These are phyloP conservation scores for Tetrao urogallus DNA, from an alignment of 2,113 vertebrate genomes.

Conservation along the genomic window DNA sequence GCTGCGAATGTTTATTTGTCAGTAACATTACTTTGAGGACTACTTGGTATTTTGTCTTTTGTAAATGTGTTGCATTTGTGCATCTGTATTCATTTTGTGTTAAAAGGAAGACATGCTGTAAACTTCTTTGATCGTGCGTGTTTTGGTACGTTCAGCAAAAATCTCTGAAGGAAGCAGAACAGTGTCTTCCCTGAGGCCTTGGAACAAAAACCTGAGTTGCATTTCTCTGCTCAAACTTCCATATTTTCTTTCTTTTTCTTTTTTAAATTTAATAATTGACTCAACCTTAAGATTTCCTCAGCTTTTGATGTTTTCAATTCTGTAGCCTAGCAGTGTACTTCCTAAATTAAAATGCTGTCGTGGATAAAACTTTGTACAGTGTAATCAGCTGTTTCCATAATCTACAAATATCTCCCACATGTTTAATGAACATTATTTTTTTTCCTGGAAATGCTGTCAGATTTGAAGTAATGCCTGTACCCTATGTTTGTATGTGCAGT, in stretches of 20 bases:
- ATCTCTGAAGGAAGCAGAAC: slow-evolving; percentile 11
- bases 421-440: background rate
- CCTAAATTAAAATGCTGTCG: background rate
- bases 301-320: background rate
- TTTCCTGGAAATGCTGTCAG: background rate
- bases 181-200: background rate
- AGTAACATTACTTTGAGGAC: background rate
- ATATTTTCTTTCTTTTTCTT: background rate
- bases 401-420: background rate
- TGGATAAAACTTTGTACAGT: background rate
- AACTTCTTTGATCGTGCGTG: background rate
- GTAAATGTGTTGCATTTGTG: background rate
- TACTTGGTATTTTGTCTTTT: background rate
- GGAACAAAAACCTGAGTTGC: background rate
- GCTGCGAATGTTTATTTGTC: background rate
- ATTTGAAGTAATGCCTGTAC: background rate
- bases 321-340: background rate
- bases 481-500: background rate
- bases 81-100: background rate
- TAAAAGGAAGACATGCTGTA: background rate
- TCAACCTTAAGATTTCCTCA: background rate
- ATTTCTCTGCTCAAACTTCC: background rate
- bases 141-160: background rate
- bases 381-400: background rate
- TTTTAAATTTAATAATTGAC: background rate